Evolutionary conservation across 2,888 invertebrate species (phyloP).

Genomic region (Calliscelio sp.): DNA sequence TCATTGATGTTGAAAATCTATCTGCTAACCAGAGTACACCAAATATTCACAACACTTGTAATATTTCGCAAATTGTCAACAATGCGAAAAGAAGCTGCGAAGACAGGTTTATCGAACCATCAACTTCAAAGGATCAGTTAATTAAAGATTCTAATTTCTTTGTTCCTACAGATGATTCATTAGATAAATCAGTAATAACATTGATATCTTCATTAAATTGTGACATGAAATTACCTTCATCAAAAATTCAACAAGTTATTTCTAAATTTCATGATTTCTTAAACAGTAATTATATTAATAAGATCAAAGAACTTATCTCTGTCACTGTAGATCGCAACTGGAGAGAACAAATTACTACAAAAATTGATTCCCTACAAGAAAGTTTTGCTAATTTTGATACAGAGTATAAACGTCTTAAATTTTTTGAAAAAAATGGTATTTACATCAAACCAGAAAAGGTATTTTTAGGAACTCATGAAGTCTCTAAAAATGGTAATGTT

Average conservation of each 20-base stretch:
- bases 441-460: conserved; percentile 30
- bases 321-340: background rate
- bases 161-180: background rate
- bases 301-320: background rate
- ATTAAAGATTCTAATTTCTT: background rate
- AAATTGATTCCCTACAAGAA: conserved; percentile 12
- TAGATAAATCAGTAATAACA: conserved; percentile 5
- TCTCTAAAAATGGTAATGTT: background rate
- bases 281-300: conserved; percentile 11
- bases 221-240: background rate
- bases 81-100: too few species aligned
- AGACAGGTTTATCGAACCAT: background rate
- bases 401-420: conserved; percentile 32
- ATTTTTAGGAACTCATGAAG: conserved; percentile 22
- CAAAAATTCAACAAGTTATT: background rate
- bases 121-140: background rate
- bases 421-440: conserved; percentile 19
- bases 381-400: conserved; percentile 24
- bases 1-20: too few species aligned
- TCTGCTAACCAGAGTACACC: too few species aligned
- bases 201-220: conserved; percentile 8
- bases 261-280: conserved; percentile 1
- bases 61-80: too few species aligned
- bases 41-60: too few species aligned
- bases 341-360: conserved; percentile 3